phyloP scores from a whole-genome alignment of 2,797 vertebrate species.

The Labeo calbasu region DNA sequence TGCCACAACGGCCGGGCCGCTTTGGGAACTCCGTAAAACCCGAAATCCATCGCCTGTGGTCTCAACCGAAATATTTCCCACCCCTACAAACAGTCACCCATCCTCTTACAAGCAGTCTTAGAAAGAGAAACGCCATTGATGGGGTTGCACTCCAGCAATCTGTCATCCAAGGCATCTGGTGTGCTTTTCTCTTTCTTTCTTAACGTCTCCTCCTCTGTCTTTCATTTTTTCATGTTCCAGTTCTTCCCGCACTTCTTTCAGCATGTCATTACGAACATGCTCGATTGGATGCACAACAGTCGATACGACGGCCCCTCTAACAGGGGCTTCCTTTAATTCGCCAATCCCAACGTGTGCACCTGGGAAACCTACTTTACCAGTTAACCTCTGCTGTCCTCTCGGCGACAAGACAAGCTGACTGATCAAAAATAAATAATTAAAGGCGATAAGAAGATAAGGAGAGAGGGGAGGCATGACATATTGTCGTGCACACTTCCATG shows the following conservation, averaged over 20 bases:
- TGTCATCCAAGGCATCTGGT: conserved; percentile 60
- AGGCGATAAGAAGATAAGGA: conserved; percentile 48
- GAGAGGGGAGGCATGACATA: conserved; percentile 54
- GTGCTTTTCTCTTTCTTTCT: conserved; percentile 46
- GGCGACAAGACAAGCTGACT: conserved; percentile 53
- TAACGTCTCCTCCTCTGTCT: conserved; percentile 9
- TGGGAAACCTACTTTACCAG: conserved; percentile 39
- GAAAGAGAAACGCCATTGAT: conserved; percentile 46
- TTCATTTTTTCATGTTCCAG: neutral
- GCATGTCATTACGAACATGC: conserved; percentile 54
- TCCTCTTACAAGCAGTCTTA: conserved; percentile 43
- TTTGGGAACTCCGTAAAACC: conserved; percentile 47
- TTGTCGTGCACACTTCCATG: conserved; percentile 54
- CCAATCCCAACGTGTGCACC: conserved; percentile 22
- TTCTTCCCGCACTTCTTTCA: conserved; percentile 41
- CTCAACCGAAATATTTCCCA: conserved; percentile 25
- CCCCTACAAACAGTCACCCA: conserved; percentile 38
- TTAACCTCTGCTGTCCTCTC: conserved; percentile 51
- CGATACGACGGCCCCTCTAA: conserved; percentile 41
- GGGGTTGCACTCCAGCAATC: conserved; percentile 53
- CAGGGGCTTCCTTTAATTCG: conserved; percentile 36
- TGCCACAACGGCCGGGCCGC: conserved; percentile 41
- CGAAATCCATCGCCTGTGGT: conserved; percentile 49
- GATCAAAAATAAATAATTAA: conserved; percentile 51
- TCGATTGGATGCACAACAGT: conserved; percentile 52